Evolutionary conservation across 2,888 invertebrate species (phyloP).

Genomic region (Tinea semifulvella): DNA sequence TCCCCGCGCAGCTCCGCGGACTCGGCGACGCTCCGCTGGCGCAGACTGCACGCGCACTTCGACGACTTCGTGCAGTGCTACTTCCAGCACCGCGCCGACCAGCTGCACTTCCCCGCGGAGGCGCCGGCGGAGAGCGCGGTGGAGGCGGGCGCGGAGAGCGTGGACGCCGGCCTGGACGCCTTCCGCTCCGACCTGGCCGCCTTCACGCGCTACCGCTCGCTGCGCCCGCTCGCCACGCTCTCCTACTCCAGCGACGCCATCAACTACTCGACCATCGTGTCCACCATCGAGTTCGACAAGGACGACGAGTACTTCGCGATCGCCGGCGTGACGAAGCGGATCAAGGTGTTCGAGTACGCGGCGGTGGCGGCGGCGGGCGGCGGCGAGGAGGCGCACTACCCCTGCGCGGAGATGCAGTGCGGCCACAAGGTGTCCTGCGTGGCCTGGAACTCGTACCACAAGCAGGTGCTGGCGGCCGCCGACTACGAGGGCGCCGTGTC

Average conservation of each 20-base stretch:
- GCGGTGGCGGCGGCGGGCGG: conserved; percentile 83
- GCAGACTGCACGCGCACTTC: conserved; percentile 85
- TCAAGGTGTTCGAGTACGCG: conserved; percentile 92
- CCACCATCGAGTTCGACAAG: conserved; percentile 95
- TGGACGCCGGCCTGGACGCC: conserved; percentile 68
- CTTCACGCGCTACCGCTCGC: conserved; percentile 81
- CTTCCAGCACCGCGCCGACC: conserved; percentile 79
- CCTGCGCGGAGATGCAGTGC: conserved; percentile 90
- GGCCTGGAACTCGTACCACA: conserved; percentile 93
- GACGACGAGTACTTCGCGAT: conserved; percentile 96
- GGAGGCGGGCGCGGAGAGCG: conserved; percentile 15
- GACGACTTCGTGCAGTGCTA: conserved; percentile 91
- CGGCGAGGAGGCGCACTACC: conserved; percentile 90
- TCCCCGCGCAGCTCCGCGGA: conserved; percentile 29
- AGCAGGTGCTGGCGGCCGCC: conserved; percentile 85
- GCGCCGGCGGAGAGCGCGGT: conserved; percentile 23
- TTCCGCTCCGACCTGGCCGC: conserved; percentile 88
- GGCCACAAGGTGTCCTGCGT: conserved; percentile 92
- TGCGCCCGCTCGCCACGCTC: conserved; percentile 85
- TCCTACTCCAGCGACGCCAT: conserved; percentile 91
- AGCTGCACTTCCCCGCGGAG: conserved; percentile 67
- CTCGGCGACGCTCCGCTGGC: conserved; percentile 73
- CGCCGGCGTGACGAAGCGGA: conserved; percentile 93
- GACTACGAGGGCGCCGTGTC: conserved; percentile 95
- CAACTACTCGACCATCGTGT: conserved; percentile 86